A percentile compares a stretch with the other conserved stretches of the same genome.
Conservation (phyloP, 2,113 vertebrate species). For the Gymnobelideus leadbeateri region DNA sequence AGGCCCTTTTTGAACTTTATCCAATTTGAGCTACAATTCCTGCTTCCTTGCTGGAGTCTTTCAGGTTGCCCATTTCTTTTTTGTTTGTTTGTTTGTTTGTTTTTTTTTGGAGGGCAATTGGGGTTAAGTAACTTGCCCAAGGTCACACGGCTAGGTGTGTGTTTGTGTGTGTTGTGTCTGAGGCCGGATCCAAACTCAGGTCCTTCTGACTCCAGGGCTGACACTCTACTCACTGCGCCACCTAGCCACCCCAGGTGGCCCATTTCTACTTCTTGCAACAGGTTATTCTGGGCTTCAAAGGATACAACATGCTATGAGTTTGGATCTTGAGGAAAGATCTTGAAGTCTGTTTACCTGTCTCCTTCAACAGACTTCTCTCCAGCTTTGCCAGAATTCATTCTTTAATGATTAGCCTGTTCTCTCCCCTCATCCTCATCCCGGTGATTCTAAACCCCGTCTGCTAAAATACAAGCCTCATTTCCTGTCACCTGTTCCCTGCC, state of each 20-base stretch:
- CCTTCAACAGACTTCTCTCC: not conserved
- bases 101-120: too few species aligned
- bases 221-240: too few species aligned
- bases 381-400: not conserved
- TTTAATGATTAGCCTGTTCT: not conserved
- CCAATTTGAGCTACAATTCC: not conserved
- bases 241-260: too few species aligned
- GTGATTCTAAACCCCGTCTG: not conserved
- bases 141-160: too few species aligned
- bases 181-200: too few species aligned
- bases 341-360: not conserved
- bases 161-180: too few species aligned
- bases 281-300: not conserved
- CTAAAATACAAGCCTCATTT: not conserved
- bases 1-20: not conserved
- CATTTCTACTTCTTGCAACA: not conserved
- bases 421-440: not conserved
- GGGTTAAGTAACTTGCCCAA: too few species aligned
- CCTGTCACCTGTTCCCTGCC: not conserved
- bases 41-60: not conserved
- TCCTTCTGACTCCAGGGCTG: too few species aligned
- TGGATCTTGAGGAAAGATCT: not conserved
- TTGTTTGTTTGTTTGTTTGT: too few species aligned
- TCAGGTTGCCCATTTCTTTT: not conserved
- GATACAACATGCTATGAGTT: not conserved